These are phyloP conservation scores for Brachyhypopomus occidentalis DNA, from an alignment of 2,113 vertebrate species.

Conservation along the genomic window DNA sequence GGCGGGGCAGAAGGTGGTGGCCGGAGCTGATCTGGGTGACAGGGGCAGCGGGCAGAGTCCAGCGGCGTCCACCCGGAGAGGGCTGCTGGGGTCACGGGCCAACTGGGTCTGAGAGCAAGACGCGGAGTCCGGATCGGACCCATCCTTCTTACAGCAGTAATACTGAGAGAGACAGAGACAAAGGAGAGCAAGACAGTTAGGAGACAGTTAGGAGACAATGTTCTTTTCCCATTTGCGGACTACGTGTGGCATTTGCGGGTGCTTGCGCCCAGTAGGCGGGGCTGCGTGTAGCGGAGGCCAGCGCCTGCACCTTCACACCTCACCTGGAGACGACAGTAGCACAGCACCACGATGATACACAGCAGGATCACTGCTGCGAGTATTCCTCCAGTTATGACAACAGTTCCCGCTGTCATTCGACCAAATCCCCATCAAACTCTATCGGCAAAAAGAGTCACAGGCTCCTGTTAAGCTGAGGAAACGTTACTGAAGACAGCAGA, in stretches of 20 bases:
- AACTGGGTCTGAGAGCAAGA: slow-evolving; percentile 77
- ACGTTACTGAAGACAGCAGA: background rate
- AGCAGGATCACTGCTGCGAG: slow-evolving; percentile 98
- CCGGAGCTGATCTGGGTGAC: background rate
- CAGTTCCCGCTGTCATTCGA: slow-evolving; percentile 99
- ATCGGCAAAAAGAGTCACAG: slow-evolving; percentile 50
- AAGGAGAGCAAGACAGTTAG: background rate
- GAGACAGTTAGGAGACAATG: background rate
- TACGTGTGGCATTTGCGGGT: no score
- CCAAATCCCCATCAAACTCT: slow-evolving; percentile 98
- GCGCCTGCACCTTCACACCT: slow-evolving; percentile 12
- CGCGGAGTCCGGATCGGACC: slow-evolving; percentile 78
- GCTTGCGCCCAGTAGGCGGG: no score
- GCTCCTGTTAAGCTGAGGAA: background rate
- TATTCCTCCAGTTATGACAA: slow-evolving; percentile 99
- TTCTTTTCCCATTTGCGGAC: no score
- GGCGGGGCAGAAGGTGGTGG: slow-evolving; percentile 77
- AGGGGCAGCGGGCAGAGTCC: slow-evolving; percentile 69
- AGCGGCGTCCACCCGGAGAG: slow-evolving; percentile 75
- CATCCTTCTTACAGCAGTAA: slow-evolving; percentile 98
- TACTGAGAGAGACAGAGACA: slow-evolving; percentile 74
- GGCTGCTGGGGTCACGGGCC: slow-evolving; percentile 86
- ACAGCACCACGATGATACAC: slow-evolving; percentile 97
- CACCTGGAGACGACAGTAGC: slow-evolving; percentile 99
- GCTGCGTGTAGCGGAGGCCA: no score